Percentiles rank a stretch among this genome's conserved stretches.
Conservation (phyloP, 2,797 vertebrate species). For the Gorsachius magnificus region DNA sequence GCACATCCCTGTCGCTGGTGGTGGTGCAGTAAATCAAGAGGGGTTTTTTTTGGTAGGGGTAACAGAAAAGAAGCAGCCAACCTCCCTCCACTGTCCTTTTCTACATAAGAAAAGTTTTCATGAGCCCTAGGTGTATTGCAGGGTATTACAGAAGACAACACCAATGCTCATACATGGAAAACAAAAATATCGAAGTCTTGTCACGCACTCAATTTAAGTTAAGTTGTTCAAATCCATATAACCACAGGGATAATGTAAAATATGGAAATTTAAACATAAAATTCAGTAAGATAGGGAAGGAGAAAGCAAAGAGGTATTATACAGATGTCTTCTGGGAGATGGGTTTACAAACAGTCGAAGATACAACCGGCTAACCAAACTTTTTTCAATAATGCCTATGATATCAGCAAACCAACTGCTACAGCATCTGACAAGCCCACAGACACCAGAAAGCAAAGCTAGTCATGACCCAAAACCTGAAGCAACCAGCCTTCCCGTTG, state of each 20-base stretch:
- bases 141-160: background rate
- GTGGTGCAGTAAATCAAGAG: background rate
- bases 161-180: background rate
- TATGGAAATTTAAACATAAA: background rate
- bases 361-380: background rate
- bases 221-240: background rate
- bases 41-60: background rate
- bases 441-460: background rate
- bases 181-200: background rate
- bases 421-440: background rate
- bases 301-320: background rate
- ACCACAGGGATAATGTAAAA: background rate
- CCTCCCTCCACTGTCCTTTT: background rate
- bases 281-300: background rate
- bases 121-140: background rate
- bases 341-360: background rate
- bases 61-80: background rate
- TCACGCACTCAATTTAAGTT: background rate
- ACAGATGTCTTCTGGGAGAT: background rate
- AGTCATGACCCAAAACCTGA: background rate
- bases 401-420: background rate
- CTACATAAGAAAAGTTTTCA: background rate
- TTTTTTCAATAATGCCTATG: background rate
- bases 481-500: background rate
- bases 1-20: accelerated